Percentiles rank a stretch among this genome's conserved stretches.
Conservation (phyloP, 2,888 invertebrate species). For the Hoplodrina ambigua region DNA sequence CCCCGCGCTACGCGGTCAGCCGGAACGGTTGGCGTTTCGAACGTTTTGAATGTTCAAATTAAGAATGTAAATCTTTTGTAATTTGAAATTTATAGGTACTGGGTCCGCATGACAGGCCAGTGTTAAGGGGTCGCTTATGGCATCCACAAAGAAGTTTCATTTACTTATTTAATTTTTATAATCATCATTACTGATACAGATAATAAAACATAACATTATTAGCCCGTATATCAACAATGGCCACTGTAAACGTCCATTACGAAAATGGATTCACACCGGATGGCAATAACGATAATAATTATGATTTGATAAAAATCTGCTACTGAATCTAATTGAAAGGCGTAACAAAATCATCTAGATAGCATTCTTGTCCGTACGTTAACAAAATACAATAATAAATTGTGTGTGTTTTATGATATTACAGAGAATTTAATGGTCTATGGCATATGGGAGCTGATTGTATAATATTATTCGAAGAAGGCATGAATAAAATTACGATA, state of each 20-base stretch:
- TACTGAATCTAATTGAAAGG: constrained; percentile 25
- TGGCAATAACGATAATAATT: constrained; percentile 13
- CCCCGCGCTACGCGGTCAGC: constrained; percentile 45
- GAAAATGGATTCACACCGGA: constrained; percentile 21
- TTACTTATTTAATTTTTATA: no score
- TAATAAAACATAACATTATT: not conserved
- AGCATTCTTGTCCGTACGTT: constrained; percentile 8
- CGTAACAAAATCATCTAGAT: constrained; percentile 32
- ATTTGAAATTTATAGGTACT: constrained; percentile 10
- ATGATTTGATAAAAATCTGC: constrained; percentile 40
- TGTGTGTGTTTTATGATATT: constrained; percentile 26
- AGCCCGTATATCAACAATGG: not conserved
- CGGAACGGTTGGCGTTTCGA: constrained; percentile 52
- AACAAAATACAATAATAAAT: constrained; percentile 13
- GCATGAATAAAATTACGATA: constrained; percentile 58
- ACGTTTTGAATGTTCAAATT: constrained; percentile 53
- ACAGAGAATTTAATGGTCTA: constrained; percentile 25
- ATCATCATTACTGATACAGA: no score
- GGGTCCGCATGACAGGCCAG: not conserved
- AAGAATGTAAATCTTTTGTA: constrained; percentile 46
- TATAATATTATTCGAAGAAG: constrained; percentile 54
- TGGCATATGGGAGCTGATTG: constrained; percentile 48
- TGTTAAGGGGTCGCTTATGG: not conserved
- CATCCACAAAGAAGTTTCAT: no score
- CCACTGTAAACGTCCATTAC: constrained; percentile 13